Conservation (phyloP, 92 coral and sea anemone genomes). For the Porites evermanni region DNA sequence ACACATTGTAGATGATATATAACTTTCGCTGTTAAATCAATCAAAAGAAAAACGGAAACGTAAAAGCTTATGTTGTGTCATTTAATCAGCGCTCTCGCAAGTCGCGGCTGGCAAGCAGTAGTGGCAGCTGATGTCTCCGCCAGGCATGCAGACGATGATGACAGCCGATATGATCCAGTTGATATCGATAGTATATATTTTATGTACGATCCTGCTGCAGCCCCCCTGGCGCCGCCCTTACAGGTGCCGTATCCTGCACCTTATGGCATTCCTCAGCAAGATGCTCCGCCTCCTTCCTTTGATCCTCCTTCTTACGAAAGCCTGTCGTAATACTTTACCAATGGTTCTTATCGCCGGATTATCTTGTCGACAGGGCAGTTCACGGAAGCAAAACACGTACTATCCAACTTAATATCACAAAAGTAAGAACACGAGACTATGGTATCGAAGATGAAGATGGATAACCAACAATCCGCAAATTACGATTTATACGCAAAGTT, state of each 20-base stretch:
- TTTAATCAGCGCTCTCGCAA: conserved; percentile 41
- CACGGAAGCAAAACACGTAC: too few relatives aligned
- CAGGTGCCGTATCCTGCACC: conserved; percentile 6
- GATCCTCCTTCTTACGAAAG: conserved; percentile 10
- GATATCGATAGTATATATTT: conserved; percentile 63
- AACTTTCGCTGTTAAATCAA: too few relatives aligned
- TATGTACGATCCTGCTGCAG: conserved; percentile 37
- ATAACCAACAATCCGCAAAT: too few relatives aligned
- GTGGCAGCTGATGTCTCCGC: conserved; percentile 67
- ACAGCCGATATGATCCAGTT: conserved; percentile 53
- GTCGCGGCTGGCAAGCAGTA: conserved; percentile 34
- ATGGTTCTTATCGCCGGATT: too few relatives aligned
- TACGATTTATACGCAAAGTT: too few relatives aligned
- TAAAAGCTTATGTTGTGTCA: conserved; percentile 22
- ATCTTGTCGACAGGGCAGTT: too few relatives aligned
- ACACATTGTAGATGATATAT: too few relatives aligned
- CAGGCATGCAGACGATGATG: conserved; percentile 50
- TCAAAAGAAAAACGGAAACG: too few relatives aligned
- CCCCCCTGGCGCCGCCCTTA: conserved; percentile 20
- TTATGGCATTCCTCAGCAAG: not conserved
- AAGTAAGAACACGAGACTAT: too few relatives aligned
- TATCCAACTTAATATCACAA: too few relatives aligned
- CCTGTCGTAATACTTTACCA: too few relatives aligned
- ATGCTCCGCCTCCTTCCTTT: not conserved
- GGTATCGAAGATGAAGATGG: too few relatives aligned